Base-by-base conservation (phyloP, 2,888 invertebrate genomes). In the Abscondita cerata region DNA sequence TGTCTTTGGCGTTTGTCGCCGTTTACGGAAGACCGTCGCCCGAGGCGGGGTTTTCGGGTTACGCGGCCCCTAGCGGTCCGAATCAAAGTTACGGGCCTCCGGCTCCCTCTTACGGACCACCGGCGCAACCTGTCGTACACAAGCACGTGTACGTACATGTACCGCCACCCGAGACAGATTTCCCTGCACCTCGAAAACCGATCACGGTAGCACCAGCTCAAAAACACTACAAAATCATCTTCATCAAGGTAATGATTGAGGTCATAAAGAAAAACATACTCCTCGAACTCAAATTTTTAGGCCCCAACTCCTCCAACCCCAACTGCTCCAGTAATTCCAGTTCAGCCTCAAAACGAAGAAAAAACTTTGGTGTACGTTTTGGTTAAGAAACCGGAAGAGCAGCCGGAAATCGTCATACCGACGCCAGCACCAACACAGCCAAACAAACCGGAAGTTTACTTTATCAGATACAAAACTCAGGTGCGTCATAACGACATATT, bases 91-190 rank as follows among this genome's bases (percentile, higher is more conserved):
- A 80, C 36, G 85, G 85, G 70, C 83, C 84, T 13, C 80, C 81
- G 76, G 19, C 82, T 81, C 66, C 87, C 1, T 86, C 86, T 70
- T 91, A 91, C 73, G 91, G 90, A 13, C 86, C 89, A 5, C 91
- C 91, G 0, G 83, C 85, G 65, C 88, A 88, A 61, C 90, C 92
- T 56, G 89, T 92, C 38, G 87, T 94, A 52, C 94, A 94, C 81
- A 95, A 95, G 77, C 94, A 94, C 78, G 93, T 95, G 11, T 95
- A 94, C 82, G 93, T 95, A 13, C 94, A 94, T 80, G 93, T 94
- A 13, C 93, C 94, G 50, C 94, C 93, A 58, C 93, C 93, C 73
- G 93, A 94, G 80, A 90, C 89, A 25, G 93, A 93, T 74, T 85
- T 89, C 75, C 87, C 86, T 34, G 85, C 87, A 15, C 87, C 90